Evolutionary conservation across 2,797 vertebrate genomes (phyloP).

Genomic region (Eulemur mongoz): DNA sequence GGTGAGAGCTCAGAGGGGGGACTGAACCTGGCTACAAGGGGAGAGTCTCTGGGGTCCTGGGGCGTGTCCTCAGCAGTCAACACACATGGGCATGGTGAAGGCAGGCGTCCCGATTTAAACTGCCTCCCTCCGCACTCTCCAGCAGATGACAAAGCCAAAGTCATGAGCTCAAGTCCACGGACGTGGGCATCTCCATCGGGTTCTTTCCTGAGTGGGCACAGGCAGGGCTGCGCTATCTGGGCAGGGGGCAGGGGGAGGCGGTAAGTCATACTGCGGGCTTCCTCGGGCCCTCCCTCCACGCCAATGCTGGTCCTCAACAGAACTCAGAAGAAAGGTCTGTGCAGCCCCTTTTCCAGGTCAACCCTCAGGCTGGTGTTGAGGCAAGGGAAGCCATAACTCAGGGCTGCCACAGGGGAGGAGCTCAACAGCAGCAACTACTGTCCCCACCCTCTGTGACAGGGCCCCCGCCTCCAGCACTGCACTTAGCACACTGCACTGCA

Average conservation of each 20-base stretch:
- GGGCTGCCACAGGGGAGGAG: neutral
- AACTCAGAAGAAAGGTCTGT: neutral
- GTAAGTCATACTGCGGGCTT: neutral
- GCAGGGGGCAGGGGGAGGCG: too few relatives aligned
- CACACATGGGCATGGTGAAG: neutral
- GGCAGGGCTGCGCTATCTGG: neutral
- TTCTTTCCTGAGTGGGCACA: neutral
- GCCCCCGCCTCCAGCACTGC: neutral
- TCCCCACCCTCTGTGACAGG: accelerated
- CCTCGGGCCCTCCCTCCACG: neutral
- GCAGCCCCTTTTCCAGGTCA: neutral
- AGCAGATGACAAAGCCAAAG: neutral
- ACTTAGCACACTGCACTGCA: neutral
- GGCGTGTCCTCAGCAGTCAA: neutral
- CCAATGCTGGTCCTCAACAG: neutral
- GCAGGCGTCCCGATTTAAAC: neutral
- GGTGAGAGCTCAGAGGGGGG: neutral
- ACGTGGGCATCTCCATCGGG: neutral
- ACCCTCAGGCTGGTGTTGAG: neutral
- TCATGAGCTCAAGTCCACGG: neutral
- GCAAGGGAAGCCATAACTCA: neutral
- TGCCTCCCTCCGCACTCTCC: neutral
- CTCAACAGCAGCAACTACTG: neutral
- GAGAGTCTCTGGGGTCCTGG: neutral
- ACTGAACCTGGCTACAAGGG: neutral